Base-by-base conservation (phyloP, 2,888 invertebrate genomes). In the Microchrysa polita region DNA sequence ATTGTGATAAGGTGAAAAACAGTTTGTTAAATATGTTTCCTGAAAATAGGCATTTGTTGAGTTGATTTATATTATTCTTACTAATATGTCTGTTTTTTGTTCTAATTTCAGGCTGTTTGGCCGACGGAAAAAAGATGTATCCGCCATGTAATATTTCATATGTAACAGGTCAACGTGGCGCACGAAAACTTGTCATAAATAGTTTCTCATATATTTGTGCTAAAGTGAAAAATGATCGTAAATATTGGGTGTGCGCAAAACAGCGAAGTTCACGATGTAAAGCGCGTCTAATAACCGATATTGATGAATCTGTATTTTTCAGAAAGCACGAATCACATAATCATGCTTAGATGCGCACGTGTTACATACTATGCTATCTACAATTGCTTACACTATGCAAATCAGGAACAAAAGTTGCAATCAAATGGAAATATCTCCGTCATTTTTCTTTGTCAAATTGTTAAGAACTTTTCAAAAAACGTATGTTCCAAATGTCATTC, bases 241-340 rank as follows among this genome's bases (percentile, higher is more conserved):
- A 82, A 74, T 83, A 83, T 78, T 83, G 82, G 82, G 80, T 81
- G 4, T 83, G 83, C 71, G 77, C 81, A 1, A 82, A 81, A 71
- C 82, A 82, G 72, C 79, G 83, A 4, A 82, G 81, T 76, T 78
- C 77, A 65, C 81, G 80, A 65, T 83, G 83, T 69, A 83, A 81
- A 67, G 83, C 82, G 0, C 79, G 83, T 2, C 74, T 83, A 2
- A 80, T 83, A 27, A 82, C 82, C 20, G 79, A 82, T 77, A 22
- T 75, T 4, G 65, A 76, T 1, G 82, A 81, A 75, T 74, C 76
- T 1, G 77, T 80, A 71, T 79, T 82, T 74, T 78, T 78, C 34
- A 77, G 79, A 4, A 79, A 80, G n/a, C 81, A 82, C 74, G 77
- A 79, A 40, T 34, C 67, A 5, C 83, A 83, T 73, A 82, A 80